Base-by-base conservation (phyloP, 2,113 vertebrate species). In the Eclectus roratus region DNA sequence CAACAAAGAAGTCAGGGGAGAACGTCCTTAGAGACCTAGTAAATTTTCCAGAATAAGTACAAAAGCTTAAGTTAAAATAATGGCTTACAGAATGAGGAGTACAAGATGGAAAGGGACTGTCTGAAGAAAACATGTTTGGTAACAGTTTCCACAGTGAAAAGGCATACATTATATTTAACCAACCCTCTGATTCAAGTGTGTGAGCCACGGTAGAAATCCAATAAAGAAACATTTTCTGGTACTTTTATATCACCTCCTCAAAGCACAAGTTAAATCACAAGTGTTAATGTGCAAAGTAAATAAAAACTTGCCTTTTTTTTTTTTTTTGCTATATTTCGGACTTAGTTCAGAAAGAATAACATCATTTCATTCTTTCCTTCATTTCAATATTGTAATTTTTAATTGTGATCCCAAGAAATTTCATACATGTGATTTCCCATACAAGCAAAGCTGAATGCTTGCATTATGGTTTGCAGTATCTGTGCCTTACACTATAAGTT, bases 11-110 rank as follows among this genome's bases (percentile, higher is more conserved):
- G 58, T 52, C 5, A 0, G 41, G 52, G 47, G 47, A 91, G 24
- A 94, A 50, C 7, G 25, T 70, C 77, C 77, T 58, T 23, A 68
- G 63, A 95, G 88, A 93, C 47, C 17, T 37, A 88, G 20, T 46
- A 76, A 96, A 92, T 87, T 93, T 93, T 27, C 73, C 61, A 76
- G 49, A 90, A 39, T 87, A 96, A 84, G 52, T 76, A 76, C 2
- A 9, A 92, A 85, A 81, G 47, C 52, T 86, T 69, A 79, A 87
- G 52, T 72, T 83, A 88, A 94, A 93, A 81, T 90, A 89, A 94
- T 74, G 50, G 39, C 56, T 93, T 92, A 66, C 27, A 61, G 73
- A 92, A 80, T 47, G 83, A 74, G 29, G 50, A 39, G 10, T 80
- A 74, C 44, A 90, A 92, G 84, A 82, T 44, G 35, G 81, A 93